Evolutionary conservation across 30 jellyfish, hydroid and myxozoan species (phyloP).

Genomic region (Pelagia noctiluca): DNA sequence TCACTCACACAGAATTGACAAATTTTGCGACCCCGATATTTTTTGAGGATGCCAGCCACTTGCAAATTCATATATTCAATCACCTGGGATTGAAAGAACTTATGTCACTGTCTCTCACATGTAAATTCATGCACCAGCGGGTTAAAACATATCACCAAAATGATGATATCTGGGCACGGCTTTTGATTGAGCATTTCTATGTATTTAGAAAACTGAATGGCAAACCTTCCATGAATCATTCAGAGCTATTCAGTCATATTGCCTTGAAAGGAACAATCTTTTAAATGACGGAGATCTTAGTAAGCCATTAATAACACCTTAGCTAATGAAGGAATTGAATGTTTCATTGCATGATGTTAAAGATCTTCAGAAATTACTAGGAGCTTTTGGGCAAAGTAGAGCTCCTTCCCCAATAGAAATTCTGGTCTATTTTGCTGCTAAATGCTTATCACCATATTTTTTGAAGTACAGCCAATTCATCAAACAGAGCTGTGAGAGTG

Average conservation of each 20-base stretch:
- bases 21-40: neutral
- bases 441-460: slow-evolving; percentile 5
- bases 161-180: slow-evolving; percentile 4
- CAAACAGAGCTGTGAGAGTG: neutral
- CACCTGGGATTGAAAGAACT: neutral
- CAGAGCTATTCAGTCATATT: neutral
- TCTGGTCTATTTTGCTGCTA: neutral
- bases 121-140: too few species aligned
- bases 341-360: neutral
- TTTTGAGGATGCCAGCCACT: neutral
- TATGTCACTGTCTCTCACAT: too few species aligned
- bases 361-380: neutral
- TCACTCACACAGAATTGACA: neutral
- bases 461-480: neutral
- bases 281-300: too few species aligned
- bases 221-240: neutral
- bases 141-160: too few species aligned
- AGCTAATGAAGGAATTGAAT: neutral
- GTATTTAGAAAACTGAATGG: slow-evolving; percentile 3
- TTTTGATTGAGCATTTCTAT: neutral
- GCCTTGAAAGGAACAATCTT: neutral
- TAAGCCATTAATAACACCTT: too few species aligned
- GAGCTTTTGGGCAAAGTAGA: slow-evolving; percentile 3
- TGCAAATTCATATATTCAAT: too few species aligned
- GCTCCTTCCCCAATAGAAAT: slow-evolving; percentile 7